Conservation (phyloP, 2,113 vertebrate genomes). For the Misgurnus mizolepis region DNA sequence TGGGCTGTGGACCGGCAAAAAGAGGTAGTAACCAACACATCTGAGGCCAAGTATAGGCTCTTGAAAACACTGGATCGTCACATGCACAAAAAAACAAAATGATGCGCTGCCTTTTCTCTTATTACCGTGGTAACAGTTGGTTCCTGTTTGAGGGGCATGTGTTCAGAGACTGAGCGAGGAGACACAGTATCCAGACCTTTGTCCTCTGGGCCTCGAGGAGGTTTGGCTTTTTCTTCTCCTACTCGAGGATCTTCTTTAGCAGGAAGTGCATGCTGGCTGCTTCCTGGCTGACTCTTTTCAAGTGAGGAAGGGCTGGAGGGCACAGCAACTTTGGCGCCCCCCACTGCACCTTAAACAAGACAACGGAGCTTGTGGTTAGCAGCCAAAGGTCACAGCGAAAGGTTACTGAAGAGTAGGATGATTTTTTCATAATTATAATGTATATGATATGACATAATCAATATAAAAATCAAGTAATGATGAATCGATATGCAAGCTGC, state of each 20-base stretch:
- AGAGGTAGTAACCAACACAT: neutral
- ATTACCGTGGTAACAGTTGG: conserved; percentile 83
- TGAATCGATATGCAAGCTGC: too few species aligned
- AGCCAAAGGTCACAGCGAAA: conserved; percentile 56
- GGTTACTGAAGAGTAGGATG: neutral
- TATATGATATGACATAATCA: too few species aligned
- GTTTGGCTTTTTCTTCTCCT: conserved; percentile 89
- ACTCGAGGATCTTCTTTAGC: conserved; percentile 87
- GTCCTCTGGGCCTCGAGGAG: conserved; percentile 79
- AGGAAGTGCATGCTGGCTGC: conserved; percentile 87
- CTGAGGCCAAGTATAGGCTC: neutral
- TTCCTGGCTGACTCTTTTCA: conserved; percentile 87
- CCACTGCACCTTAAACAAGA: conserved; percentile 99
- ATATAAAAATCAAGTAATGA: too few species aligned
- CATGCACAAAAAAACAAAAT: neutral
- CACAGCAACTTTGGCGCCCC: conserved; percentile 98
- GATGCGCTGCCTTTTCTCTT: neutral
- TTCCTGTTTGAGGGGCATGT: conserved; percentile 87
- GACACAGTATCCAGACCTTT: conserved; percentile 80
- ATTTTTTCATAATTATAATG: too few species aligned
- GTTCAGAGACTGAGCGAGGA: conserved; percentile 81
- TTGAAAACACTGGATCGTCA: neutral
- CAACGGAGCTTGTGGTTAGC: conserved; percentile 88
- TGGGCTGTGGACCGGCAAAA: conserved; percentile 76
- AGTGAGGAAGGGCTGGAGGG: conserved; percentile 89